Conservation (phyloP, 1,140 invertebrate species). For the Hyles euphorbiae region DNA sequence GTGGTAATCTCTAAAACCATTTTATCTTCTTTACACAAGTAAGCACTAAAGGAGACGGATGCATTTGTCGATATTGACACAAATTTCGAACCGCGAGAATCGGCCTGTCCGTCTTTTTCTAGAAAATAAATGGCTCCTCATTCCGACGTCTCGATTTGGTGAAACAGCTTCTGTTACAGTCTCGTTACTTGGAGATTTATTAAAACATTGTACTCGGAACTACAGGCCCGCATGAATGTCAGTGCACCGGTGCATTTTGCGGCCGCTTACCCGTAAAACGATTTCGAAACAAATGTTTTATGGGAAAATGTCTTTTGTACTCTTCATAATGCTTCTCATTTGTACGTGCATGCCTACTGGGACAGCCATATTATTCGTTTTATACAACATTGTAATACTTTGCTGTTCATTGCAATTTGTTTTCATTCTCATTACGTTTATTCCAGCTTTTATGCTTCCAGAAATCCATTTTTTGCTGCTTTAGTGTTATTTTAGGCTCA, state of each 20-base stretch:
- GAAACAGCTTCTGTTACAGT: conserved; percentile 49
- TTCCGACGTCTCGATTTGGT: conserved; percentile 54
- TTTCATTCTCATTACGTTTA: too few relatives aligned
- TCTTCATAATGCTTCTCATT: too few relatives aligned
- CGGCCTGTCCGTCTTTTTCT: conserved; percentile 23
- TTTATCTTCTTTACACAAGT: conserved; percentile 1
- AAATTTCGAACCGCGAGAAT: conserved; percentile 23
- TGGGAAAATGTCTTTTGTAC: background rate
- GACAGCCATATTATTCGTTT: too few relatives aligned
- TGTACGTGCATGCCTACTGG: too few relatives aligned
- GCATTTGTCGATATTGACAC: conserved; percentile 22
- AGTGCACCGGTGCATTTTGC: conserved; percentile 25
- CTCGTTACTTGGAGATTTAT: conserved; percentile 53
- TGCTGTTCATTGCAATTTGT: too few relatives aligned
- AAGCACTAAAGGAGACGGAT: conserved; percentile 7
- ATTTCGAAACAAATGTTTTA: conserved; percentile 9
- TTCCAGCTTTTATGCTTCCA: too few relatives aligned
- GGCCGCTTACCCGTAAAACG: conserved; percentile 8
- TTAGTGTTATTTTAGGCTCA: too few relatives aligned
- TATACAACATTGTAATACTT: too few relatives aligned
- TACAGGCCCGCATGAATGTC: conserved; percentile 40
- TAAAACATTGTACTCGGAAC: conserved; percentile 45
- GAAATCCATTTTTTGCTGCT: too few relatives aligned
- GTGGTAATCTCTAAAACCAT: too few relatives aligned
- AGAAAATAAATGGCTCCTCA: conserved; percentile 50